Base-by-base conservation (phyloP, 37 sponge, comb jelly and placozoan species). In the Hexactinellida sp. region DNA sequence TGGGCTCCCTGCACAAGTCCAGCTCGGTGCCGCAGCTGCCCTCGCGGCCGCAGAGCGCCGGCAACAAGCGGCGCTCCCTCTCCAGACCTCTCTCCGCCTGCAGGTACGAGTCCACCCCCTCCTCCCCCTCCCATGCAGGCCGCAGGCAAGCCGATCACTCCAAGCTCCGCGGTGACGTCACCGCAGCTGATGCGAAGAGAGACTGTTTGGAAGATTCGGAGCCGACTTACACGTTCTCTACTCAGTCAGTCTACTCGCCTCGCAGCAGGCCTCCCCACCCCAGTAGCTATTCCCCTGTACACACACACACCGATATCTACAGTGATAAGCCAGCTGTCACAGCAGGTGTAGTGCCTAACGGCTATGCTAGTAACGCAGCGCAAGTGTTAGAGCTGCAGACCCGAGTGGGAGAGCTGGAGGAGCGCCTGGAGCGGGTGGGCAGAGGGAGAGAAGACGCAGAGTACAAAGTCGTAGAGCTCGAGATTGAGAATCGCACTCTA, bases 391-490 rank as follows among this genome's bases (percentile, higher is more conserved):
- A 37, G 41, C 47, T 87, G 10, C 37, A 25, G 88, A 87, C 21
- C 28, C 16, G 38, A 30, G 38, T 85, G 21, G 24, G 30, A 38
- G 24, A 9, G 54, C 35, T 37, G 5, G 37, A 85, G 52, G 38
- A 10, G 51, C 38, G 71, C 82, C 28, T 85, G 30, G 38, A 88
- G 35, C n/a, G 24, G 0, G 63, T 41, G 85, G 25, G 37, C 54
- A 86, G 55, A 9, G 87, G 54, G 7, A 86, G 63, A 88, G 55
- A 35, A 37, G 35, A 88, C 37, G 88, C 88, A 35, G 83, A 84
- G 38, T 36, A 47, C 25, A 39, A 37, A 9, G 85, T 37, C 13
- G 55, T 86, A 24, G 88, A 86, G 85, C 37, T 54, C 16, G 38
- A 39, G 38, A 83, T 63, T 63, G 76, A 63, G 76, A 63, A 63